A percentile compares a stretch with the other conserved stretches of the same genome.
phyloP scores from a whole-genome alignment of 1,140 invertebrate species.

The Drosophila pseudoobscura region DNA sequence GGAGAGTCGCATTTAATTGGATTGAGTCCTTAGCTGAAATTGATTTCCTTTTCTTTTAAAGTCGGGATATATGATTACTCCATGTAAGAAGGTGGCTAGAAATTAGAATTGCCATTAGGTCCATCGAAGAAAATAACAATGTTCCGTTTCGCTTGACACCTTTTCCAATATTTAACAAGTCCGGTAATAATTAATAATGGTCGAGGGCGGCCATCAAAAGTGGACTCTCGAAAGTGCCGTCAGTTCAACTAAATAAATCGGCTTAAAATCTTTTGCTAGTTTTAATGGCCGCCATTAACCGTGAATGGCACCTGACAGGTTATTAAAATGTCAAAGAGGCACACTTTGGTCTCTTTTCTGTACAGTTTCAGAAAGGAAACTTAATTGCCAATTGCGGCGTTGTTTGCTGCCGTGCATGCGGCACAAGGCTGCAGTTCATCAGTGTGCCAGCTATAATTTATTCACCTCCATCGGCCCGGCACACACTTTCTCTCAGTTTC shows the following conservation, averaged over 20 bases:
- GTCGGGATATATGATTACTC: no score
- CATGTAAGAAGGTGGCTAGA: no score
- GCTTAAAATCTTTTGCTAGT: constrained; percentile 27
- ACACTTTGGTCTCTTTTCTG: constrained; percentile 22
- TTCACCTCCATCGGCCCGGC: constrained; percentile 70
- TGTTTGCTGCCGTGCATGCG: constrained; percentile 4
- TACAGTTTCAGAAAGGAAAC: constrained; percentile 24
- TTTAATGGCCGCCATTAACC: constrained; percentile 26
- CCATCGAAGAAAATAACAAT: no score
- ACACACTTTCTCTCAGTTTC: constrained; percentile 13
- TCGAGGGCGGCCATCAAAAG: background rate
- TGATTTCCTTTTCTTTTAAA: background rate
- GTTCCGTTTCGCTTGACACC: background rate
- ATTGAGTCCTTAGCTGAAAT: constrained; percentile 8
- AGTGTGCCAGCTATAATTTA: constrained; percentile 65
- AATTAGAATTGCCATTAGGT: no score
- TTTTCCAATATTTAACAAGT: background rate
- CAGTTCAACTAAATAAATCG: constrained; percentile 19
- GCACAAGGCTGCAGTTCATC: constrained; percentile 57
- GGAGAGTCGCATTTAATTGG: constrained; percentile 27
- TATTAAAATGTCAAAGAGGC: constrained; percentile 65
- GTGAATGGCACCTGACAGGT: constrained; percentile 62
- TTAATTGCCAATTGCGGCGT: constrained; percentile 36
- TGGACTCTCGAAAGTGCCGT: background rate
- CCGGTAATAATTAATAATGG: background rate